These are phyloP conservation scores for Aulostomus chinensis DNA, from an alignment of 2,797 vertebrate genomes.

Conservation along the genomic window DNA sequence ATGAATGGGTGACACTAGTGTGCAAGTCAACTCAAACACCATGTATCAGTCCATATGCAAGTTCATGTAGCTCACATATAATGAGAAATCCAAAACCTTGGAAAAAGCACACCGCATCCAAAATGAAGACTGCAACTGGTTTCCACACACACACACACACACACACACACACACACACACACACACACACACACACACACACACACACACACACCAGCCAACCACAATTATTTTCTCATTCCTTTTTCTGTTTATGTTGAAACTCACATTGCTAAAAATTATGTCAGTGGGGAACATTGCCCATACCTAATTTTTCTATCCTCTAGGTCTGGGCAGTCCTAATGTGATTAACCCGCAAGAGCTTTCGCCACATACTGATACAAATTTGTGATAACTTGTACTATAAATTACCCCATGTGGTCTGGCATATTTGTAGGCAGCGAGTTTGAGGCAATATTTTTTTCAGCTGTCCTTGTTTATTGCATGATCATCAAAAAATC, in stretches of 20 bases:
- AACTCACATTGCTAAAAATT: slow-evolving; percentile 61
- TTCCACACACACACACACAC: slow-evolving; percentile 63
- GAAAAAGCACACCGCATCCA: slow-evolving; percentile 64
- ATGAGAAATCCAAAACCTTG: slow-evolving; percentile 69
- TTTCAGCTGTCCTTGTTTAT: slow-evolving; percentile 28
- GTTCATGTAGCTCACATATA: slow-evolving; percentile 57
- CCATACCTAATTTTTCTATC: slow-evolving; percentile 59
- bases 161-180: slow-evolving; percentile 70
- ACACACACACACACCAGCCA: slow-evolving; percentile 64
- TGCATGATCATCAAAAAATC: slow-evolving; percentile 8
- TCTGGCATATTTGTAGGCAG: slow-evolving; percentile 8
- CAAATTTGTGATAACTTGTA: slow-evolving; percentile 15
- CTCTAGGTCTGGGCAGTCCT: slow-evolving; percentile 26
- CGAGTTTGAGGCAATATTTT: slow-evolving; percentile 2
- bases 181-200: slow-evolving; percentile 70
- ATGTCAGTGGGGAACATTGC: slow-evolving; percentile 65
- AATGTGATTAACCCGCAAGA: slow-evolving; percentile 33
- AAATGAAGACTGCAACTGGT: slow-evolving; percentile 56
- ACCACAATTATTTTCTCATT: slow-evolving; percentile 74
- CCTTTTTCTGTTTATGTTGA: slow-evolving; percentile 74
- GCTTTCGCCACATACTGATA: slow-evolving; percentile 18
- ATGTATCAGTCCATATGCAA: slow-evolving; percentile 25
- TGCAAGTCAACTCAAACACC: slow-evolving; percentile 33
- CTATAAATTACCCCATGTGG: slow-evolving; percentile 2
- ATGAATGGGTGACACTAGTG: slow-evolving; percentile 13